Evolutionary conservation across 2,113 vertebrate genomes (phyloP).

Genomic region (Aptenodytes patagonicus): DNA sequence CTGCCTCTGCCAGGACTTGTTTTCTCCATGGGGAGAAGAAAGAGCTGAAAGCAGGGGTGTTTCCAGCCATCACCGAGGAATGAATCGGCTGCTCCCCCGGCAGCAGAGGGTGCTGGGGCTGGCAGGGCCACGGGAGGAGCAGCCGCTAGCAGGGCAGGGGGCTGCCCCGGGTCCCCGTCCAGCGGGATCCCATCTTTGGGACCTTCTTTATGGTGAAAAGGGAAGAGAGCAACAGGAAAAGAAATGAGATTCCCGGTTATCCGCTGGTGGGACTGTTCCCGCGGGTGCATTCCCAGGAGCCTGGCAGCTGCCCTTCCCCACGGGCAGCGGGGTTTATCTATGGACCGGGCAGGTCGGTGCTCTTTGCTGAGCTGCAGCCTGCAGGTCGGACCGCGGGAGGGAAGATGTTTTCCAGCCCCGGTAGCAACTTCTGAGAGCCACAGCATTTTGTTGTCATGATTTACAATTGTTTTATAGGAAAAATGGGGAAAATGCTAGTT

Average conservation of each 20-base stretch:
- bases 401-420: neutral
- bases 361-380: neutral
- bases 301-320: neutral
- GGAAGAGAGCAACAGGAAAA: neutral
- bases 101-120: neutral
- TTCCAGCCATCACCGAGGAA: neutral
- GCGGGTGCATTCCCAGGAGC: fast-evolving
- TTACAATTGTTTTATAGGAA: neutral
- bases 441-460: neutral
- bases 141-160: neutral
- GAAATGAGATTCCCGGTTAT: fast-evolving
- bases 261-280: neutral
- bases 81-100: fast-evolving
- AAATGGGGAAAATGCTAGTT: neutral
- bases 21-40: neutral
- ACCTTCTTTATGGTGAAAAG: neutral
- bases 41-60: neutral
- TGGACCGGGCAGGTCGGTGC: neutral
- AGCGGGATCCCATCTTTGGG: neutral
- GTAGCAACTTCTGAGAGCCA: too few relatives aligned
- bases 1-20: neutral
- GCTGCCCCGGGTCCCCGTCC: neutral
- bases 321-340: neutral
- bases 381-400: fast-evolving
- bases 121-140: neutral